Percentiles rank a stretch among this genome's conserved stretches.
Conservation (phyloP, 2,797 vertebrate species). For the Chloroceryle inda region DNA sequence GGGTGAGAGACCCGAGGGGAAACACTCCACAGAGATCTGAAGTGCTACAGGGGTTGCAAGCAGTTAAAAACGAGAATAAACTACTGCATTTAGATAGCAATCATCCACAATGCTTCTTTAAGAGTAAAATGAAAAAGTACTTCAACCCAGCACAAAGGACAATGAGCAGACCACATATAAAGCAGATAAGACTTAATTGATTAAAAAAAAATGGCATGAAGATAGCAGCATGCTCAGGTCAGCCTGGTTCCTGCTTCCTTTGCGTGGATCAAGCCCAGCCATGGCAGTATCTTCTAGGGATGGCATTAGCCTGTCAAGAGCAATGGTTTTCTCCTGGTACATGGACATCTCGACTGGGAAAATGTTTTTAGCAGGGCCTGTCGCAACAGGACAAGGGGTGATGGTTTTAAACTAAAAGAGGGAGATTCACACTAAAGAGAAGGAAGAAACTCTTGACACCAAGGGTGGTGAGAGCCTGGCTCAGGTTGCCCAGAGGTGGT, state of each 20-base stretch:
- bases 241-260: background rate
- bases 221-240: background rate
- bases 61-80: background rate
- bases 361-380: too few relatives aligned
- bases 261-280: rapidly evolving
- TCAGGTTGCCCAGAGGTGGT: too few relatives aligned
- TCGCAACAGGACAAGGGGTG: too few relatives aligned
- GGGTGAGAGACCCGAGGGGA: background rate
- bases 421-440: too few relatives aligned
- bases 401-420: too few relatives aligned
- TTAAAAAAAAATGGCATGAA: rapidly evolving
- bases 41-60: background rate
- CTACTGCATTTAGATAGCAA: rapidly evolving
- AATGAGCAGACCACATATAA: background rate
- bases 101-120: rapidly evolving
- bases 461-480: too few relatives aligned
- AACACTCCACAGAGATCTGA: background rate
- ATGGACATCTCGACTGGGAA: background rate
- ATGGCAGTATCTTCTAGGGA: background rate
- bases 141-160: background rate
- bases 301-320: background rate
- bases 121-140: rapidly evolving
- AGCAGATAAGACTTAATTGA: background rate
- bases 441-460: too few relatives aligned
- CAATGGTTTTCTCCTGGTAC: background rate